Percentiles rank a stretch among this genome's conserved stretches.
Conservation (phyloP, 2,113 vertebrate genomes). For the Ondatra zibethicus region DNA sequence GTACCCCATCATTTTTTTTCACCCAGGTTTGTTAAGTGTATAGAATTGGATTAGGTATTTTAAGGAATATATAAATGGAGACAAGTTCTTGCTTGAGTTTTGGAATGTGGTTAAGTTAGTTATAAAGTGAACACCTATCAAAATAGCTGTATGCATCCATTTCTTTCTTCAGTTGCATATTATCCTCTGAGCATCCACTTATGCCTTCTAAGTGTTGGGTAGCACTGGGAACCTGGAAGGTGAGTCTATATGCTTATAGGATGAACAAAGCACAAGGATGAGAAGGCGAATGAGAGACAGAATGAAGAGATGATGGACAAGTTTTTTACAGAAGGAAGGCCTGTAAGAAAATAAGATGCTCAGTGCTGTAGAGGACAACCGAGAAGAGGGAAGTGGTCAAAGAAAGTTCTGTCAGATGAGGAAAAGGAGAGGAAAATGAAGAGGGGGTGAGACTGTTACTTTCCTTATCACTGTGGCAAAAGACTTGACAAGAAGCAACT, state of each 20-base stretch:
- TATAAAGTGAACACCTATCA: neutral
- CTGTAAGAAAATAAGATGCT: conserved; percentile 7
- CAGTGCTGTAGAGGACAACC: neutral
- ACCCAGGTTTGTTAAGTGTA: neutral
- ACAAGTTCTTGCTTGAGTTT: neutral
- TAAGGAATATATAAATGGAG: neutral
- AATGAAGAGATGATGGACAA: neutral
- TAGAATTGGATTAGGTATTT: neutral
- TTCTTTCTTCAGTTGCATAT: neutral
- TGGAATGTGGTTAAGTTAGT: neutral
- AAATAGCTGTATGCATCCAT: neutral
- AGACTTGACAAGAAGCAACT: neutral
- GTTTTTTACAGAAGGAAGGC: neutral
- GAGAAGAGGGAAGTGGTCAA: neutral
- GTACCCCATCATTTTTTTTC: conserved; percentile 26
- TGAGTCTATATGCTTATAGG: neutral
- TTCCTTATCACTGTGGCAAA: neutral
- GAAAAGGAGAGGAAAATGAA: neutral
- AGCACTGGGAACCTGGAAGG: neutral
- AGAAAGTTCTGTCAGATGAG: neutral
- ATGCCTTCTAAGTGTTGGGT: neutral
- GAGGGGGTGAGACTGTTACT: too few relatives aligned
- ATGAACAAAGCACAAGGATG: neutral
- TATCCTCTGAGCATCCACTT: neutral
- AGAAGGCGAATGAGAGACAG: neutral